Conservation (phyloP, 2,888 invertebrate species). For the Xestia rhomboidea region DNA sequence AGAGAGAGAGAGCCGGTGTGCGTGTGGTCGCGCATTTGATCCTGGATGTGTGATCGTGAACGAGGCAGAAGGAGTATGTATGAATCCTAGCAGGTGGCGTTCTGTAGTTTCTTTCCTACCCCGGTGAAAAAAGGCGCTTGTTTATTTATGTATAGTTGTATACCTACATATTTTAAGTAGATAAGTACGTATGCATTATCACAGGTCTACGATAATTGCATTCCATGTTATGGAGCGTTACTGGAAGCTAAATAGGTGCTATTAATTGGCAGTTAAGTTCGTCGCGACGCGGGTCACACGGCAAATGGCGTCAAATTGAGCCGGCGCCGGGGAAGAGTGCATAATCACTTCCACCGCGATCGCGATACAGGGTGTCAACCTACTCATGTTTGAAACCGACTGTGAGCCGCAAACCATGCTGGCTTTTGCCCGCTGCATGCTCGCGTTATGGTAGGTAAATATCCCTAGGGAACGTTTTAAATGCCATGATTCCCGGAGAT, state of each 20-base stretch:
- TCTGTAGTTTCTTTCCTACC: not conserved
- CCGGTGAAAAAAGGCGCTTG: not conserved
- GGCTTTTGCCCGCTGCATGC: not conserved
- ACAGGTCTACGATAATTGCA: not conserved
- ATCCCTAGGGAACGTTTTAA: not conserved
- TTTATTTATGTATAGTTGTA: not conserved
- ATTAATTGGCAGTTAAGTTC: conserved; percentile 77
- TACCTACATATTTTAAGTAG: not conserved
- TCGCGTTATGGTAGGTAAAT: not conserved
- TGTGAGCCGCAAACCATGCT: not conserved
- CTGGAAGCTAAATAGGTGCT: conserved; percentile 66
- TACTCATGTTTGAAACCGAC: conserved; percentile 25
- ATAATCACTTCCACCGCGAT: conserved; percentile 71
- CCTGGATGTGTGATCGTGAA: not conserved
- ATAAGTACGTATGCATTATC: not conserved
- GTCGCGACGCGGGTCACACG: conserved; percentile 64
- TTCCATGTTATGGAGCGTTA: conserved; percentile 26
- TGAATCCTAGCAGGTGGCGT: not conserved
- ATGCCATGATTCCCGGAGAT: not conserved
- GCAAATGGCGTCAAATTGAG: conserved; percentile 80
- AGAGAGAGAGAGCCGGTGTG: not conserved
- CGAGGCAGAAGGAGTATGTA: not conserved
- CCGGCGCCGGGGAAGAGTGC: conserved; percentile 69
- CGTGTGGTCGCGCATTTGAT: not conserved
- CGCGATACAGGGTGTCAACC: conserved; percentile 45